These are phyloP conservation scores for Agriopis marginaria DNA, from an alignment of 2,888 invertebrate genomes.

Conservation along the genomic window DNA sequence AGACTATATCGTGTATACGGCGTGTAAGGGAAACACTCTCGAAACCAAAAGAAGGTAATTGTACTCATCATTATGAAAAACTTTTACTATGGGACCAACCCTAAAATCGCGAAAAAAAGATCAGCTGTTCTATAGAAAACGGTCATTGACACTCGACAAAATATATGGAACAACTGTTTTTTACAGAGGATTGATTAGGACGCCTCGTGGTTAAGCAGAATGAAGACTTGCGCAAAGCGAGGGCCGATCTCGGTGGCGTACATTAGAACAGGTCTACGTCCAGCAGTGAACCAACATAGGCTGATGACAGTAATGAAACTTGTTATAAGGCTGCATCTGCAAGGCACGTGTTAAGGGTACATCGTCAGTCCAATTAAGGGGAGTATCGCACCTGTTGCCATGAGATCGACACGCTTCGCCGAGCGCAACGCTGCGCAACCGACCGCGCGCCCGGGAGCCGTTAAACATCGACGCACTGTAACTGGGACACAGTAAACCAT, in stretches of 20 bases:
- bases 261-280: not conserved
- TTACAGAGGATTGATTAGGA: too few species aligned
- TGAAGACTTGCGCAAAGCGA: too few species aligned
- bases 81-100: too few species aligned
- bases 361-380: slow-evolving; percentile 44
- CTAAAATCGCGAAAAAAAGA: too few species aligned
- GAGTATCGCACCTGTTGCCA: slow-evolving; percentile 70
- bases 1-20: too few species aligned
- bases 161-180: too few species aligned
- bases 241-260: not conserved
- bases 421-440: slow-evolving; percentile 62
- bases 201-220: too few species aligned
- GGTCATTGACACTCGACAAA: too few species aligned
- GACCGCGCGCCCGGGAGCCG: slow-evolving; percentile 58
- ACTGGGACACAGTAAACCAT: slow-evolving; percentile 3
- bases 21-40: too few species aligned
- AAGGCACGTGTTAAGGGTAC: slow-evolving; percentile 39
- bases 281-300: not conserved
- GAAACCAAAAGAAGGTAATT: too few species aligned
- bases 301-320: not conserved
- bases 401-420: slow-evolving; percentile 60
- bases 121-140: too few species aligned
- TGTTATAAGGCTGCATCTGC: slow-evolving; percentile 32
- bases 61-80: too few species aligned
- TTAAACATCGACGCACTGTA: slow-evolving; percentile 52